phyloP scores from a whole-genome alignment of 1,140 invertebrate species.

The Psilanteris sp. region DNA sequence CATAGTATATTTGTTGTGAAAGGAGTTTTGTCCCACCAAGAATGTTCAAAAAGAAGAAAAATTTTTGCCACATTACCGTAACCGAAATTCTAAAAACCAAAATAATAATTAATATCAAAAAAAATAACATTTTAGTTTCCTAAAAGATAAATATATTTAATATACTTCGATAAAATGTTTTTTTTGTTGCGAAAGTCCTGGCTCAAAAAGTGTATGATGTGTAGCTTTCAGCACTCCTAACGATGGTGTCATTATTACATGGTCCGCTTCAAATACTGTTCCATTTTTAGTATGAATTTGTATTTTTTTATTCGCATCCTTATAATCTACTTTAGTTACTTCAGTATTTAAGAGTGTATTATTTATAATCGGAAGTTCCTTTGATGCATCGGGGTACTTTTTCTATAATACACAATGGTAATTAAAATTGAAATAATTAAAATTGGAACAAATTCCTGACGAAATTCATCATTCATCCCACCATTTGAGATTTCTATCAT shows the following conservation, averaged over 20 bases:
- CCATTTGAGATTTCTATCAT: no score
- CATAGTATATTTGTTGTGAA: conserved; percentile 80
- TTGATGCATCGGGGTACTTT: conserved; percentile 65
- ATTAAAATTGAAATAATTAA: no score
- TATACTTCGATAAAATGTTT: conserved; percentile 70
- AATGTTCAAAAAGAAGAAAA: conserved; percentile 83
- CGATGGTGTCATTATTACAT: conserved; percentile 78
- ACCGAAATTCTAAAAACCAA: conserved; percentile 74
- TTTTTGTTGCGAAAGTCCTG: conserved; percentile 69
- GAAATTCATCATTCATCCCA: no score
- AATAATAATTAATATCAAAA: not conserved
- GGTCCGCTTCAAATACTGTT: conserved; percentile 67
- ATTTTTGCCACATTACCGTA: conserved; percentile 85
- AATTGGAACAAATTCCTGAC: no score
- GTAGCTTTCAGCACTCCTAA: conserved; percentile 78
- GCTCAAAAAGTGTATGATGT: conserved; percentile 71
- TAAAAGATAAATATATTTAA: no score
- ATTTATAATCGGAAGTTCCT: conserved; percentile 69
- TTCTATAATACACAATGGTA: conserved; percentile 66
- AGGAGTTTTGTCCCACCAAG: conserved; percentile 80
- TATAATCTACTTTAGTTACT: conserved; percentile 71
- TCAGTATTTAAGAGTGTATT: conserved; percentile 69
- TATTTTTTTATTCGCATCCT: conserved; percentile 45
- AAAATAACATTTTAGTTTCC: no score
- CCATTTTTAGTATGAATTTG: conserved; percentile 70